phyloP scores from a whole-genome alignment of 2,888 invertebrate species.

The Pycnomerus fuliginosus region DNA sequence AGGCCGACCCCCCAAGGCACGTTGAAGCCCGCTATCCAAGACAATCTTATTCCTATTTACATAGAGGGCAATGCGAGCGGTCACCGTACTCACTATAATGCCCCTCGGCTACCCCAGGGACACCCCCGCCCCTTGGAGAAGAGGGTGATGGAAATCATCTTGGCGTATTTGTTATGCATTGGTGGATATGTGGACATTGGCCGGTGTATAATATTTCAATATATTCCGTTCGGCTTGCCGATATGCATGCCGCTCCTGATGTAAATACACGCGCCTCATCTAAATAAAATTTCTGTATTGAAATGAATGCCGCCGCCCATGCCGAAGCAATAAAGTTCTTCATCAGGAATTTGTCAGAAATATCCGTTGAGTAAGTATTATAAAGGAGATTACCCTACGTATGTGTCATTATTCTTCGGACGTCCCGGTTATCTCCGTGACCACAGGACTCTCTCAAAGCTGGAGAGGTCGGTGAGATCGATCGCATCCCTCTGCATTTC shows the following conservation, averaged over 20 bases:
- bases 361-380: too few species aligned
- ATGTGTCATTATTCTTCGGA: conserved; percentile 20
- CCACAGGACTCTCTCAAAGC: conserved; percentile 16
- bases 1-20: conserved; percentile 17
- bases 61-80: conserved; percentile 38
- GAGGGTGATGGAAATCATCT: conserved; percentile 50
- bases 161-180: conserved; percentile 53
- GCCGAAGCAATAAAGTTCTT: background rate
- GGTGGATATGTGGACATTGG: conserved; percentile 51
- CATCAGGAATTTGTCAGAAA: too few species aligned
- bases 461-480: too few species aligned
- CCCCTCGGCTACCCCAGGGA: conserved; percentile 38
- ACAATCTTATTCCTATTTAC: conserved; percentile 45
- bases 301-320: conserved; percentile 33
- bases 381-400: conserved; percentile 12
- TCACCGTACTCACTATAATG: conserved; percentile 36
- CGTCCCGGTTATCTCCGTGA: conserved; percentile 19
- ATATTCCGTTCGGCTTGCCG: conserved; percentile 40
- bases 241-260: conserved; percentile 31
- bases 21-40: conserved; percentile 26
- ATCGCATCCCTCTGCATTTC: too few species aligned
- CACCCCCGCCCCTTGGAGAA: conserved; percentile 34
- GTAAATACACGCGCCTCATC: conserved; percentile 35
- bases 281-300: conserved; percentile 44
- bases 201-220: conserved; percentile 53